Evolutionary conservation across 2,888 invertebrate genomes (phyloP).

Genomic region (Scelioninae gen. 2): DNA sequence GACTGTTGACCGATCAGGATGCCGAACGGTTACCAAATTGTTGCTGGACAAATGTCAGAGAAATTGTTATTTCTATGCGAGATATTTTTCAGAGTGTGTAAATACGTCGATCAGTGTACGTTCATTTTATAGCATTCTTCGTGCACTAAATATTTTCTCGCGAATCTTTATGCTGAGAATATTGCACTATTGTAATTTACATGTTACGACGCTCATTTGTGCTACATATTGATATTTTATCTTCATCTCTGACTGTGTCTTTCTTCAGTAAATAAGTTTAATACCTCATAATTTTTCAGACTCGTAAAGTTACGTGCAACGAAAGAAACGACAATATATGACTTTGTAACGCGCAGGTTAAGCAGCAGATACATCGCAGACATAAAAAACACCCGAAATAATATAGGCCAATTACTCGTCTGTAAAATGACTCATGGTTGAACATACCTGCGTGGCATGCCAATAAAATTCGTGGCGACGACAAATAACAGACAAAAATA

Average conservation of each 20-base stretch:
- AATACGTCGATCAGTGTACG: slow-evolving; percentile 15
- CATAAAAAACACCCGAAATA: slow-evolving; percentile 53
- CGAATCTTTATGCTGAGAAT: slow-evolving; percentile 22
- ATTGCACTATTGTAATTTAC: slow-evolving; percentile 9
- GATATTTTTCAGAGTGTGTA: too few species aligned
- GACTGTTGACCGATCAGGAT: too few species aligned
- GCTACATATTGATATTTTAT: slow-evolving; percentile 33
- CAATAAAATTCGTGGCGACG: slow-evolving; percentile 62
- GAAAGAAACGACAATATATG: slow-evolving; percentile 16
- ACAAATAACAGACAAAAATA: background rate
- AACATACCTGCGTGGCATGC: slow-evolving; percentile 62
- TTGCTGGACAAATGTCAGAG: too few species aligned
- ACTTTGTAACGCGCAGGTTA: slow-evolving; percentile 1
- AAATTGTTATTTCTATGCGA: too few species aligned
- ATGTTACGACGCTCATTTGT: slow-evolving; percentile 22
- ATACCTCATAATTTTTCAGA: slow-evolving; percentile 30
- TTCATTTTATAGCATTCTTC: slow-evolving; percentile 15
- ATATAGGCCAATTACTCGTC: slow-evolving; percentile 70
- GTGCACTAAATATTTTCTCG: slow-evolving; percentile 23
- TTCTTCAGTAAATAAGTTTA: slow-evolving; percentile 26
- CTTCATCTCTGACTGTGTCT: slow-evolving; percentile 19
- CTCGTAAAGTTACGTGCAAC: slow-evolving; percentile 19
- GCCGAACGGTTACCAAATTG: too few species aligned
- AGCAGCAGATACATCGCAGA: slow-evolving; percentile 27
- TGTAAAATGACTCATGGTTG: slow-evolving; percentile 67